Evolutionary conservation across 2,113 vertebrate species (phyloP).

Genomic region (Catharus bicknelli): DNA sequence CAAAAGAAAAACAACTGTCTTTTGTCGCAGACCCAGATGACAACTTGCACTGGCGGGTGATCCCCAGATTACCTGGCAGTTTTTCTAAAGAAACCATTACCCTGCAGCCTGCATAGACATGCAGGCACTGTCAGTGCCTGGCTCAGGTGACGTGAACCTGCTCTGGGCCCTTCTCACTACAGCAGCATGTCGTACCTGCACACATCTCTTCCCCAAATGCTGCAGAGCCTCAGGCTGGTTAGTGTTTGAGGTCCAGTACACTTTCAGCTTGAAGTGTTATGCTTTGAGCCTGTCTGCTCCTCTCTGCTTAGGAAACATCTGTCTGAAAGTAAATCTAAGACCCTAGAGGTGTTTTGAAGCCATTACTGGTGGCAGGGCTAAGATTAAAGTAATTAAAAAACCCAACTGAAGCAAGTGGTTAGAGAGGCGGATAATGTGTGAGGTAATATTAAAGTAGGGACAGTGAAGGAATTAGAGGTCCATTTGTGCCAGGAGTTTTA

Average conservation of each 20-base stretch:
- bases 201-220: neutral
- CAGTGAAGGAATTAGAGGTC: neutral
- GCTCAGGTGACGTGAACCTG: neutral
- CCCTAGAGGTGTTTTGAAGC: slow-evolving; percentile 50
- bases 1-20: neutral
- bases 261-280: slow-evolving; percentile 27
- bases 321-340: slow-evolving; percentile 55
- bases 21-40: accelerated
- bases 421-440: neutral
- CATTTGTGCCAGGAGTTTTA: slow-evolving; percentile 22
- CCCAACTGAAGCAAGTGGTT: neutral
- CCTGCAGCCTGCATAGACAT: neutral
- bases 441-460: slow-evolving; percentile 24
- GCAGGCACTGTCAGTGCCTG: neutral
- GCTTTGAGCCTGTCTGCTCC: neutral
- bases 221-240: neutral
- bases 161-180: neutral
- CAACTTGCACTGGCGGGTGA: neutral
- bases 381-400: slow-evolving; percentile 57
- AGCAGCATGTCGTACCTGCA: neutral
- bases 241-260: neutral
- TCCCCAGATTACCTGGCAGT: neutral
- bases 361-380: slow-evolving; percentile 36
- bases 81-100: neutral
- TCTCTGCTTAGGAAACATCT: slow-evolving; percentile 45